Percentiles rank a stretch among this genome's conserved stretches.
Conservation (phyloP, 2,888 invertebrate genomes). For the Belgica antarctica region DNA sequence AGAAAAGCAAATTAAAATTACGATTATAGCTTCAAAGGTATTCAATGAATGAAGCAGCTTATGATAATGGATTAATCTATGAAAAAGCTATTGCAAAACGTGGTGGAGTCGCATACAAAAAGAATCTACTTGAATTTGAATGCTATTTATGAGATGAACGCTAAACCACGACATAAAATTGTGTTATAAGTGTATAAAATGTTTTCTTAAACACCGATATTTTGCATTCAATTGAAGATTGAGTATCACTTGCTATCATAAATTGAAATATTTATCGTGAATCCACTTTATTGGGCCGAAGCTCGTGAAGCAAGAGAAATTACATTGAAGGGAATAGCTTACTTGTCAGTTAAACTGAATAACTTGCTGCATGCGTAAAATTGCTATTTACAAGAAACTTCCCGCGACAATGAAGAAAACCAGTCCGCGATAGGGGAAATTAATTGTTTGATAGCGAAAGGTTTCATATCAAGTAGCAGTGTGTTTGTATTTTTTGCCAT, state of each 20-base stretch:
- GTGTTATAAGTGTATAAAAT: slow-evolving; percentile 23
- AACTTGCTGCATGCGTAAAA: too few species aligned
- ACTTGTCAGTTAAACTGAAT: too few species aligned
- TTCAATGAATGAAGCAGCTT: slow-evolving; percentile 3
- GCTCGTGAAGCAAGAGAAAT: too few species aligned
- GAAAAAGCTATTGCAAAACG: slow-evolving; percentile 12
- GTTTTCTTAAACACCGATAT: too few species aligned
- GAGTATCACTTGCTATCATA: too few species aligned
- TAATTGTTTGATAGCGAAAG: neutral
- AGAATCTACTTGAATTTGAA: slow-evolving; percentile 12
- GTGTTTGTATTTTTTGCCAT: slow-evolving; percentile 7
- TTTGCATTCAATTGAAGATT: too few species aligned
- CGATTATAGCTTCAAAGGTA: slow-evolving; percentile 33
- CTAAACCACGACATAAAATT: neutral
- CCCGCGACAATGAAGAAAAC: too few species aligned
- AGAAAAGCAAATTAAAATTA: slow-evolving; percentile 18
- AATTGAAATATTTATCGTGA: too few species aligned
- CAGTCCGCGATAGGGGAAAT: too few species aligned
- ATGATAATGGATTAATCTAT: neutral
- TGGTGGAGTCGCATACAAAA: slow-evolving; percentile 10
- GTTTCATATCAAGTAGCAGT: slow-evolving; percentile 24
- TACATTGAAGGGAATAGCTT: too few species aligned
- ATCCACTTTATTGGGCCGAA: too few species aligned
- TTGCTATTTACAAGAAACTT: too few species aligned
- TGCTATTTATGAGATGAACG: slow-evolving; percentile 8